Evolutionary conservation across 92 coral and sea anemone species (phyloP), one percentile per base, ranked within the genome.

Genomic region (Actinernus sp.): DNA sequence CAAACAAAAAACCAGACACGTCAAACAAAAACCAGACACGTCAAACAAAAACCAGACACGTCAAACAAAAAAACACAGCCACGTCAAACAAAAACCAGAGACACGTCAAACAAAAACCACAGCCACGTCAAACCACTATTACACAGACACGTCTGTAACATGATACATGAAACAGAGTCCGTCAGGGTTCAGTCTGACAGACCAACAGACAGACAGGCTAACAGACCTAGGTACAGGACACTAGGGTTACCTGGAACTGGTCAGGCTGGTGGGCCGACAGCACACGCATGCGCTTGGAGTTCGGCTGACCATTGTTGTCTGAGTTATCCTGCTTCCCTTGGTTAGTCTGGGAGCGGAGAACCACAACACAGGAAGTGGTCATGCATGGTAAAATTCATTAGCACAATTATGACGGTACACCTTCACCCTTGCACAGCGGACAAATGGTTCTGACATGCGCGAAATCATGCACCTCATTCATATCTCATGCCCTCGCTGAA

Each of bases 281-380:
- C 25, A 52, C 93, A 59, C 90, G 96, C 40, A 72, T 78, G 85
- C 85, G 87, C 79, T 93, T 93, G 86, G 88, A 88, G 92, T 89
- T 90, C 58, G 87, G 92, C 81, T 80, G 96, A 47, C 85, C 98
- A 56, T 86, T 90, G 58, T 71, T 79, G 73, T 76, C 92, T 49
- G 91, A 93, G 85, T 86, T 93, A 73, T 85, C 96, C 77, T 80
- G 98, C 92, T 93, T 93, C 76, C 90, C 92, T 69, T 91, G 90
- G 60, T 86, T 89, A 74, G 81, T 90, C 93, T 75, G 98, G 74
- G 75, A 50, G 76, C 68, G 74, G 17, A 45, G 52, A n/a, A n/a
- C n/a, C n/a, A n/a, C n/a, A n/a, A n/a, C n/a, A n/a, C n/a, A n/a
- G n/a, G n/a, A n/a, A n/a, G n/a, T n/a, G n/a, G n/a, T 39, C 55